Base-by-base conservation (phyloP, 2,113 vertebrate species). In the Pygathrix nemaeus region DNA sequence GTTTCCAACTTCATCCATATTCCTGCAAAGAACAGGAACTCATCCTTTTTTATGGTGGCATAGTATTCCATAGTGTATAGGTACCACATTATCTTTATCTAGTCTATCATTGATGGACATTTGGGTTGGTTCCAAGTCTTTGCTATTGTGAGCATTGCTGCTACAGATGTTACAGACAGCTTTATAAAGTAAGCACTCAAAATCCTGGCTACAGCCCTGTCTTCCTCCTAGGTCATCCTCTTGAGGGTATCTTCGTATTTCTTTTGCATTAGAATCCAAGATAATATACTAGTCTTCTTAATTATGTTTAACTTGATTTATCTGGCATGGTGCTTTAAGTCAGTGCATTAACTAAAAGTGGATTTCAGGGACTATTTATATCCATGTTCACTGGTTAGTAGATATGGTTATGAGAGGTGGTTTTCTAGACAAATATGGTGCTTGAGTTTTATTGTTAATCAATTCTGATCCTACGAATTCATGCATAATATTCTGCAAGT, bases 291-390 rank as follows among this genome's bases (percentile, higher is more conserved):
- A 17, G 9, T 6, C 45, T 90, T 45, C 23, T 72, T 52, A 83
- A 48, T 75, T 73, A 50, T 96, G 11, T 48, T 88, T 83, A 90
- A 72, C 40, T 72, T 89, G 52, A 72, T 85, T 84, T 95, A 82
- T 73, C 52, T 92, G 35, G 27, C 50, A 90, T 52, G 38, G 68
- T 86, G 6, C 12, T 94, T 96, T 94, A 13, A 35, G 64, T 61
- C 27, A 93, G 14, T 89, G 35, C 11, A 25, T 70, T 72, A 61
- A 52, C 61, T 1, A 38, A 79, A 5, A 76, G 30, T 13, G 90
- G 27, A 50, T 76, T 95, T 75, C 20, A 72, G 30, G 40, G 25
- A 32, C 12, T 32, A 70, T 82, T 45, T 72, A 57, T 61, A 55
- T 38, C 25, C 8, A 59, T 2, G 2, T 1, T 76, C n/a, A 18